Base-by-base conservation (phyloP, 2,797 vertebrate species). In the Arremon aurantiirostris region DNA sequence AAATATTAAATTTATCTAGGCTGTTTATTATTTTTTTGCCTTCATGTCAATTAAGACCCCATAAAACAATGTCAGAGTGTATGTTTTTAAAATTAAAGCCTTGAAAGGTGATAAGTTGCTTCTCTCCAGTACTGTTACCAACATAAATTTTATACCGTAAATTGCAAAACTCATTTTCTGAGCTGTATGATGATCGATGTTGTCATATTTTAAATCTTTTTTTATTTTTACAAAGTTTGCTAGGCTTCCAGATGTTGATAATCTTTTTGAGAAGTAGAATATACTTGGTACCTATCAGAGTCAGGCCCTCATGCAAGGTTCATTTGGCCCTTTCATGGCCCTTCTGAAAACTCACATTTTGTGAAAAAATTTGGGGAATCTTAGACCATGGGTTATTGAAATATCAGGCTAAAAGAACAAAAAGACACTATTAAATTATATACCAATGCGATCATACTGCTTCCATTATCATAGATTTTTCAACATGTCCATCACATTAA, bases 231-330 rank as follows among this genome's bases (percentile, higher is more conserved):
- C 1, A 8, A 50, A 5, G 5, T 46, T 76, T 5, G 23, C 13
- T 41, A 12, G 37, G 6, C 21, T 89, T 3, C 16, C 13, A 59
- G 34, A 6, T 69, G 9, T 34, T 66, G 23, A 44, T 12, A 53
- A 34, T 4, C 4, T 55, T 91, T 82, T 50, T 39, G 37, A 18
- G 34, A 26, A 75, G 30, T 17, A 70, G 57, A 56, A 78, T 32
- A 19, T 6, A 12, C 46, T 49, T 39, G 15, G 2, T 27, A 49
- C 4, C 3, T 44, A 65, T 19, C 14, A 60, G 26, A 11, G 13
- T 56, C 56, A 82, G 49, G 8, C 5, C 8, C 21, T 52, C 1
- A 0, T 4, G 16, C 0, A 9, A 42, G 8, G 8, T 55, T 20
- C 4, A 21, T 78, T 82, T 52, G 44, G 17, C 6, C 6, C 24